phyloP scores from a whole-genome alignment of 2,888 invertebrate species.

The Nasonovia ribisnigri region DNA sequence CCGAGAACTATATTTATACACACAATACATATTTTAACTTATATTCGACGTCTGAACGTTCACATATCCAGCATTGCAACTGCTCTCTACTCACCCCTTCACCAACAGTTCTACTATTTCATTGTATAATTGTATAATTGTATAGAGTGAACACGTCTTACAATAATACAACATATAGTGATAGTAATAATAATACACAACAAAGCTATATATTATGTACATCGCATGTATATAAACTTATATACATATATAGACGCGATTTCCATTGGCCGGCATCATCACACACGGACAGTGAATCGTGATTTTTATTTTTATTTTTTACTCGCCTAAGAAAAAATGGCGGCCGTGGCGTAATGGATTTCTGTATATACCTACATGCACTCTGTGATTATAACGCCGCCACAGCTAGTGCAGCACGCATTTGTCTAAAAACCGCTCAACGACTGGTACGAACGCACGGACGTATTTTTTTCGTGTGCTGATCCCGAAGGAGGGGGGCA shows the following conservation, averaged over 20 bases:
- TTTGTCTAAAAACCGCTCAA: constrained; percentile 20
- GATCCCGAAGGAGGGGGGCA: too few species aligned
- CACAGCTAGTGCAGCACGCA: constrained; percentile 29
- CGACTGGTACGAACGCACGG: neutral
- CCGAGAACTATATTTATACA: neutral
- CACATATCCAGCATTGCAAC: neutral
- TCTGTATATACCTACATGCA: constrained; percentile 6
- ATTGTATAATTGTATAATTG: too few species aligned
- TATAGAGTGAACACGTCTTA: neutral
- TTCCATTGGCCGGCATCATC: constrained; percentile 50
- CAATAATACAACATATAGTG: neutral
- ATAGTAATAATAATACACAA: neutral
- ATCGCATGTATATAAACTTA: neutral
- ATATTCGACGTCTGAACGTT: neutral
- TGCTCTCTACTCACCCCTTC: neutral
- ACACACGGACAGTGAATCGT: neutral
- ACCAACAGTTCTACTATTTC: too few species aligned
- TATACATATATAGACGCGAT: constrained; percentile 13
- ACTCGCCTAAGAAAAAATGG: constrained; percentile 47
- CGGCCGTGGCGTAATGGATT: constrained; percentile 46
- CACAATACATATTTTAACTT: neutral
- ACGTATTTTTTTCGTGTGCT: constrained; percentile 12
- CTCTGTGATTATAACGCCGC: constrained; percentile 44
- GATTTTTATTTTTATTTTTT: constrained; percentile 44
- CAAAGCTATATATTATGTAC: neutral